Evolutionary conservation across 2,113 vertebrate genomes (phyloP), one percentile per base, ranked within the genome.

Genomic region (Thryonomys swinderianus): DNA sequence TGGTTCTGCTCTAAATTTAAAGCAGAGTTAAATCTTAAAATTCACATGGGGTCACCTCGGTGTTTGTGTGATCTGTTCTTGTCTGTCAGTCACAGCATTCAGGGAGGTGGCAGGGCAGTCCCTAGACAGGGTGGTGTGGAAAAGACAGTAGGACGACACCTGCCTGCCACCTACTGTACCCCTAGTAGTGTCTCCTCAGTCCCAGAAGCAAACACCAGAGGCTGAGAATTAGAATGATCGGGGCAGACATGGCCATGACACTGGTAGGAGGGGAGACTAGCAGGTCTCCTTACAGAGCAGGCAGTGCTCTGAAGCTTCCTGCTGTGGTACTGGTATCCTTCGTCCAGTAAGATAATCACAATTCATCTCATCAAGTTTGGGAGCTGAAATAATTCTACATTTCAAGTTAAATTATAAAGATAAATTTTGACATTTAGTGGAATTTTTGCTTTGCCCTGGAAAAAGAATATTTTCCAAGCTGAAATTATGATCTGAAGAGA

Each of bases 121-220:
- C 16, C 53, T 20, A 23, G 4, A 5, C 9, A 51, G 23, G 2
- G 30, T 27, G 16, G 14, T 51, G 6, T 2, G n/a, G 2, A 85
- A 37, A 59, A 45, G 18, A 25, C 11, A 21, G 4, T 0, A 13
- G 69, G 12, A 51, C 0, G 37, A 4, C 3, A 2, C 2, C 42
- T 34, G 1, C 8, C 32, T 67, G 34, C 17, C 7, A 40, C 3
- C 9, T 8, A 21, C 82, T 3, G 1, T 13, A 18, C 59, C 12
- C 16, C 11, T 4, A 6, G 23, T 12, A 13, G 16, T 10, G 6
- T 69, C n/a, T 5, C 0, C 2, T 4, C n/a, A n/a, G 10, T 30
- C 23, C 30, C 12, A 32, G 67, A 37, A 14, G 53, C 16, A 67
- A 66, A 5, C 1, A 14, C 27, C 21, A 0, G 40, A 25, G 16